phyloP scores from a whole-genome alignment of 2,888 invertebrate species.

The Zelleria hepariella region DNA sequence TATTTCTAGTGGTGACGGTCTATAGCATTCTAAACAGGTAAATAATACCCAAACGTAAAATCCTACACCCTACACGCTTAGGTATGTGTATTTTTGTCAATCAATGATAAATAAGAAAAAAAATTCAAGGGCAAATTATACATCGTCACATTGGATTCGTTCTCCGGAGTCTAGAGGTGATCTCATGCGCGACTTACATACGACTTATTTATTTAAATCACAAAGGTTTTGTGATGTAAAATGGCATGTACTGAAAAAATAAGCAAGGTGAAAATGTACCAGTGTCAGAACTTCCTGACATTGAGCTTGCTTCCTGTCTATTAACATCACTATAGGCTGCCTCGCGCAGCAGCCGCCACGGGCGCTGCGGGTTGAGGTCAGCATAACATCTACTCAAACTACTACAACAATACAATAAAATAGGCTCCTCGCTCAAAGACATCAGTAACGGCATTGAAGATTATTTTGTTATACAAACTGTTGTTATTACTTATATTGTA shows the following conservation, averaged over 20 bases:
- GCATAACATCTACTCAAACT: constrained; percentile 15
- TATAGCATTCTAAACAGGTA: no score
- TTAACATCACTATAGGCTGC: constrained; percentile 60
- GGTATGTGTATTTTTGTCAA: no score
- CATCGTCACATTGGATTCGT: constrained; percentile 49
- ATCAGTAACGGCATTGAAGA: background rate
- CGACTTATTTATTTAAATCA: constrained; percentile 46
- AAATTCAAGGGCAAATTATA: no score
- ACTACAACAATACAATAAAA: background rate
- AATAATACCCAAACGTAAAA: no score
- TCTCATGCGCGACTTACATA: constrained; percentile 41
- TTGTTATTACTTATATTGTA: background rate
- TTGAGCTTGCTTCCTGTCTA: constrained; percentile 62
- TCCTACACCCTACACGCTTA: no score
- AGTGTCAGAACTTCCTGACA: constrained; percentile 42
- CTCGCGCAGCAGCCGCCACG: constrained; percentile 24
- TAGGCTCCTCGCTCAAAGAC: background rate
- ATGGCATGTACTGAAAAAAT: constrained; percentile 21
- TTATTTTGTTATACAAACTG: background rate
- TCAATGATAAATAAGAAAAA: no score
- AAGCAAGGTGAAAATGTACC: constrained; percentile 22
- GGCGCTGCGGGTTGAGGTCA: constrained; percentile 53
- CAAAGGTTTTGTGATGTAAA: constrained; percentile 47
- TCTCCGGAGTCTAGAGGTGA: constrained; percentile 48
- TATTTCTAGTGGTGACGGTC: no score